A percentile compares a stretch with the other conserved stretches of the same genome.
These are phyloP conservation scores for Chelonus insularis DNA, from an alignment of 1,140 invertebrate genomes.

Conservation along the genomic window DNA sequence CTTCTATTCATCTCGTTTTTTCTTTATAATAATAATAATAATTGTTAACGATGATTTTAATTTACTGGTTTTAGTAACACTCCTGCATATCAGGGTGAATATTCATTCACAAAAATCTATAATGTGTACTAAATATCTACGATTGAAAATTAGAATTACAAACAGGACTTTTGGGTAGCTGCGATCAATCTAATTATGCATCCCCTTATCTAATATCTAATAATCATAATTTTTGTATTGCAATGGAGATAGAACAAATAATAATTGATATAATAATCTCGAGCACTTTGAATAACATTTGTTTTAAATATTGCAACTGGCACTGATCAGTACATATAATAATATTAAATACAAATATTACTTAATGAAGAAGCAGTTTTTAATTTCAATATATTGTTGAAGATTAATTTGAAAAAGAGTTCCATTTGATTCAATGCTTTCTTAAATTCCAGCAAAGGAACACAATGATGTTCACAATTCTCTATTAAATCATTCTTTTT, in stretches of 20 bases:
- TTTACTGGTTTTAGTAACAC: constrained; percentile 32
- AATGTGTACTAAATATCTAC: constrained; percentile 41
- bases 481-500: no score
- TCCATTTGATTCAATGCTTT: no score
- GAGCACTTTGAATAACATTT: neutral
- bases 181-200: constrained; percentile 41
- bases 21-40: neutral
- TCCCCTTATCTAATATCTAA: constrained; percentile 23
- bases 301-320: constrained; percentile 2
- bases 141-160: constrained; percentile 43
- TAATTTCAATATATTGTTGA: no score
- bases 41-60: constrained; percentile 5
- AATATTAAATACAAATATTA: neutral
- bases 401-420: no score
- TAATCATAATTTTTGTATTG: constrained; percentile 3
- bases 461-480: no score
- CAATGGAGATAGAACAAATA: constrained; percentile 4
- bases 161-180: constrained; percentile 42
- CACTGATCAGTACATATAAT: neutral
- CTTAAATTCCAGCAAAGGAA: no score
- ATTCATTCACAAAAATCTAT: constrained; percentile 43
- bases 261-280: constrained; percentile 1
- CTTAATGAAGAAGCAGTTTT: no score
- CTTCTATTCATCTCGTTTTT: constrained; percentile 3
- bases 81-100: constrained; percentile 47